phyloP scores from a whole-genome alignment of 92 coral and sea anemone species.

The Palythoa grandiflora region DNA sequence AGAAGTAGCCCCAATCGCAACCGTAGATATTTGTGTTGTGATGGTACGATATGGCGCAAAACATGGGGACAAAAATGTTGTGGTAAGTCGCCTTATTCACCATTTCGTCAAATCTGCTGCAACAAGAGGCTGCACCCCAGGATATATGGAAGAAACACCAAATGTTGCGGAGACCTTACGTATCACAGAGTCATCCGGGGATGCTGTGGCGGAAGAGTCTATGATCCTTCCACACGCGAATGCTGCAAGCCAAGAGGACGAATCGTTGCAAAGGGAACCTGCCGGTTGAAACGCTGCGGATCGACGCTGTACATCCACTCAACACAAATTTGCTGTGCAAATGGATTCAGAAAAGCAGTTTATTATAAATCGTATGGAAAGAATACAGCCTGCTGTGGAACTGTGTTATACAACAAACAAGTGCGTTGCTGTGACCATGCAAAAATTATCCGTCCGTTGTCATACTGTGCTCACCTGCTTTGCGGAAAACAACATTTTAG shows the following conservation, averaged over 20 bases:
- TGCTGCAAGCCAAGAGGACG: constrained; percentile 5
- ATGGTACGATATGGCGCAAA: background rate
- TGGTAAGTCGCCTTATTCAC: constrained; percentile 3
- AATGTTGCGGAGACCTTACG: background rate
- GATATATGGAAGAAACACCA: background rate
- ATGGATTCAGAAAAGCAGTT: background rate
- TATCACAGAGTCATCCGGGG: background rate
- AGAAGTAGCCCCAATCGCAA: background rate
- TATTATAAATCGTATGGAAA: background rate
- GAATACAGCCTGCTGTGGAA: constrained; percentile 9
- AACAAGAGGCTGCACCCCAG: background rate
- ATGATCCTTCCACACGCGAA: background rate
- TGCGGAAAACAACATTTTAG: background rate
- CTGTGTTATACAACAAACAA: background rate
- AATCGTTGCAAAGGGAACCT: background rate
- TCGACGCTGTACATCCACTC: background rate
- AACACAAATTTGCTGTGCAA: constrained; percentile 13
- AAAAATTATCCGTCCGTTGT: background rate
- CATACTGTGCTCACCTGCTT: background rate
- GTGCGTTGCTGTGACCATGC: background rate
- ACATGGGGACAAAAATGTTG: background rate
- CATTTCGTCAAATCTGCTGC: constrained; percentile 9
- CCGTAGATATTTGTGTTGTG: background rate
- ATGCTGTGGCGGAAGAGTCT: constrained; percentile 1
- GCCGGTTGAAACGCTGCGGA: constrained; percentile 1